Base-by-base conservation (phyloP, 2,797 vertebrate genomes). In the Macropodus opercularis region DNA sequence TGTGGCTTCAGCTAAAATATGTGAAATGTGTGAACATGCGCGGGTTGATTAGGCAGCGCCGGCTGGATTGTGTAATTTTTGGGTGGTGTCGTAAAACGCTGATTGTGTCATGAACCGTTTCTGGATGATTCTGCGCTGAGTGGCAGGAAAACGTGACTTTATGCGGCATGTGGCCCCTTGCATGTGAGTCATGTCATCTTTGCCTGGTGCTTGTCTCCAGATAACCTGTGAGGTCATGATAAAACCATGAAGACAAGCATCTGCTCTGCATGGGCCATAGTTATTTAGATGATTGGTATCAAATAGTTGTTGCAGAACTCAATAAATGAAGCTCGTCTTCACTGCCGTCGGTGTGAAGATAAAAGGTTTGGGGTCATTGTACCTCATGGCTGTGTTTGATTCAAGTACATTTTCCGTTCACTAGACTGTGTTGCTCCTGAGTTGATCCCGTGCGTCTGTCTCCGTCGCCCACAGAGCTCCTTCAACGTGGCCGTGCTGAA, bases 401-500 rank as follows among this genome's bases (percentile, higher is more conserved):
- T 39, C 42, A 8, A 1, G 26, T 3, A n/a, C n/a, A n/a, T n/a
- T n/a, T 29, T 42, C 34, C 15, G 32, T 43, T 64, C 14, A 17
- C 14, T 43, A n/a, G 21, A 2, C 32, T 50, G 2, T 3, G 2
- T 55, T 26, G 6, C 50, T 38, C 32, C 3, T 67, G 31, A 17
- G 8, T 47, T 6, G 22, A 5, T 15, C n/a, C 11, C 39, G 8
- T 48, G 8, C 22, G 40, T 63, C 32, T 18, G 17, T 41, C 6
- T 43, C 35, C 17, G 0, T 59, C 35, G 0, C 52, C 53, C 34
- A 4, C 90, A 96, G 95, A 93, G 79, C 79, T 90, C 92, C 74
- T 95, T 93, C 61, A 97, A 94, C 0, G 94, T 98, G 42, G 96
- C 94, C 0, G 75, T 98, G 60, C 29, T 98, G 86, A 98, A 98